Conservation (phyloP, 2,888 invertebrate species). For the Plagodis dolabraria region DNA sequence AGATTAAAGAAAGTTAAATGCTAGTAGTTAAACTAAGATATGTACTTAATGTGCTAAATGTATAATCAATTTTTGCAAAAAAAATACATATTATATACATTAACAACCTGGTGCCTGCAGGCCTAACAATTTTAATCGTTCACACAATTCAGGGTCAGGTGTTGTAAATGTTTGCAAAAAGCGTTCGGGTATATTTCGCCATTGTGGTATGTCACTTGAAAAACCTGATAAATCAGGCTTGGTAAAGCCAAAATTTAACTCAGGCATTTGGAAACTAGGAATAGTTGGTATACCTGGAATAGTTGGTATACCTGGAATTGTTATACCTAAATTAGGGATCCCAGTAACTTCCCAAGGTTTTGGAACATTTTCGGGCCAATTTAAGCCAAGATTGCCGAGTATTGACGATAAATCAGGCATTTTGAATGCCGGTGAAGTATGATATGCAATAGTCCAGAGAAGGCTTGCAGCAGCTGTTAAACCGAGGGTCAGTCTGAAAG, state of each 20-base stretch:
- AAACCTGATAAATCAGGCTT: neutral
- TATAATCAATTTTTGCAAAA: too few species aligned
- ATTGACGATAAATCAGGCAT: neutral
- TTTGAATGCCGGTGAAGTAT: neutral
- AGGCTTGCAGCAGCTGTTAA: neutral
- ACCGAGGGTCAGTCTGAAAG: neutral
- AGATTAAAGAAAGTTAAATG: too few species aligned
- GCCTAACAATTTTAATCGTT: too few species aligned
- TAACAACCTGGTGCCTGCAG: too few species aligned
- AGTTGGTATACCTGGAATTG: neutral
- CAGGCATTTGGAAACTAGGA: too few species aligned
- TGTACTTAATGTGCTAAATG: too few species aligned
- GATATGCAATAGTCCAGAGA: constrained; percentile 2
- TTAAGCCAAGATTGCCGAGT: neutral
- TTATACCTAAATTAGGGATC: neutral
- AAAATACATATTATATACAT: too few species aligned
- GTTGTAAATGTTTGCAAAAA: too few species aligned
- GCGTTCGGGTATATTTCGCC: too few species aligned
- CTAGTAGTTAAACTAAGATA: too few species aligned
- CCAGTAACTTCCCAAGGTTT: neutral
- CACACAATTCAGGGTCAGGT: too few species aligned
- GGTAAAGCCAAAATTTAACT: neutral
- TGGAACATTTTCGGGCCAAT: neutral
- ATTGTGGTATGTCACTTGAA: too few species aligned
- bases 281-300: neutral